Percentiles rank a stretch among this genome's conserved stretches.
Evolutionary conservation across 2,797 vertebrate genomes (phyloP).

Genomic region (Stomatorhinus walkeri): DNA sequence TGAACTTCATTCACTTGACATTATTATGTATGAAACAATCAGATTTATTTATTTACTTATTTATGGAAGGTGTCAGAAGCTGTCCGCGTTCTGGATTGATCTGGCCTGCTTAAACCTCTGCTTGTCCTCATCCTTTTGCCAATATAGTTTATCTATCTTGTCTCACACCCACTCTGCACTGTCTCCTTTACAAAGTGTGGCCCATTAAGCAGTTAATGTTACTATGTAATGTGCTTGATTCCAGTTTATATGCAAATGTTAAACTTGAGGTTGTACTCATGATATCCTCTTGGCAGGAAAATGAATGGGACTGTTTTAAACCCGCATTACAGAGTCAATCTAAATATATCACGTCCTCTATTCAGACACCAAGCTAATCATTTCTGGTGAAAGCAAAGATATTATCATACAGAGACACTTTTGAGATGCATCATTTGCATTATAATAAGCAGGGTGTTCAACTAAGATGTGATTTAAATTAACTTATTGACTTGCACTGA

Average conservation of each 20-base stretch:
- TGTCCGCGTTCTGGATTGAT: neutral
- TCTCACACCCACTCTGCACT: neutral
- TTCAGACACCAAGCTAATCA: constrained; percentile 14
- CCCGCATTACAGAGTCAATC: neutral
- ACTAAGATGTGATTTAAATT: constrained; percentile 7
- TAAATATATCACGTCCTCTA: constrained; percentile 14
- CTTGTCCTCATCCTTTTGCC: neutral
- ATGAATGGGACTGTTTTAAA: constrained; percentile 2
- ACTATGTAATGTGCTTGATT: neutral
- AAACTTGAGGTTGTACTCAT: neutral
- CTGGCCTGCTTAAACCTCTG: neutral
- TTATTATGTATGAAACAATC: neutral
- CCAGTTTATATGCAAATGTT: constrained; percentile 10
- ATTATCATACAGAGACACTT: constrained; percentile 12
- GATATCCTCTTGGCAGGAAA: constrained; percentile 8
- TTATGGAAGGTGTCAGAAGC: neutral
- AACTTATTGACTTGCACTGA: constrained; percentile 2
- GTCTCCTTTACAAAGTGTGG: neutral
- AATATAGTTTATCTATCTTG: neutral
- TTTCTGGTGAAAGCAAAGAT: constrained; percentile 9
- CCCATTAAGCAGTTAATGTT: constrained; percentile 9
- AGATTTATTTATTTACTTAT: neutral
- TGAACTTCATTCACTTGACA: neutral
- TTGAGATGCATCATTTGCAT: constrained; percentile 17
- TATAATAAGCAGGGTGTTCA: neutral